These are phyloP conservation scores for crab-eating macaque (Macaca fascicularis) DNA, from an alignment of 2,113 vertebrate species.

Conservation along the genomic window DNA sequence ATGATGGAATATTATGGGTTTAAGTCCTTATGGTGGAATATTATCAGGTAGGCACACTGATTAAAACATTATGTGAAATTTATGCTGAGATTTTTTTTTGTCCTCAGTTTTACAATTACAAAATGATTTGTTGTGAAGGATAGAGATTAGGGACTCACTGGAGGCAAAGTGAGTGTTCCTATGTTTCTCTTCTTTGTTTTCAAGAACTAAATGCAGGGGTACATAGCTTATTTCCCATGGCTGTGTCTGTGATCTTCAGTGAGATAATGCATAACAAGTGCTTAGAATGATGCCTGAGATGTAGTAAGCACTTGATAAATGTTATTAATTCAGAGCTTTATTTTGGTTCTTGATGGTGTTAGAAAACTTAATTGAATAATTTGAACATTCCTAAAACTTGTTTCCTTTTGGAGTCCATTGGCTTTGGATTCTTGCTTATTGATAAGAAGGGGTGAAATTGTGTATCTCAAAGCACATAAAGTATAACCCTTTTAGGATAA, in stretches of 20 bases:
- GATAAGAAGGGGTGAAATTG: background rate
- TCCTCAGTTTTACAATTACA: background rate
- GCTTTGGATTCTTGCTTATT: background rate
- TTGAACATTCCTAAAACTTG: background rate
- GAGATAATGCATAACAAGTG: background rate
- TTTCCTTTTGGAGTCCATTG: background rate
- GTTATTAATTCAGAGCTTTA: background rate
- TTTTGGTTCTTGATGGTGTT: background rate
- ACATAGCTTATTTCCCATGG: background rate
- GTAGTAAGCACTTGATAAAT: background rate
- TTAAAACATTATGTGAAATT: conserved; percentile 1
- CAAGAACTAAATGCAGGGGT: background rate
- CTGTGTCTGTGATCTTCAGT: background rate
- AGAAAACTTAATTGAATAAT: background rate
- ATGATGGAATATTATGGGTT: background rate
- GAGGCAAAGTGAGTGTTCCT: background rate
- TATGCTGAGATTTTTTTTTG: background rate
- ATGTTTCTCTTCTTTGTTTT: background rate
- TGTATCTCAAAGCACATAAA: background rate
- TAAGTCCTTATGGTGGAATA: background rate
- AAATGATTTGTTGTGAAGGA: background rate
- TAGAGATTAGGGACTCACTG: background rate
- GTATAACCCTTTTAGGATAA: background rate
- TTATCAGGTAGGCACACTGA: background rate
- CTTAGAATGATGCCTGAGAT: background rate